Evolutionary conservation across 2,113 vertebrate genomes (phyloP).

Genomic region (Astatotilapia flaviijosephi): DNA sequence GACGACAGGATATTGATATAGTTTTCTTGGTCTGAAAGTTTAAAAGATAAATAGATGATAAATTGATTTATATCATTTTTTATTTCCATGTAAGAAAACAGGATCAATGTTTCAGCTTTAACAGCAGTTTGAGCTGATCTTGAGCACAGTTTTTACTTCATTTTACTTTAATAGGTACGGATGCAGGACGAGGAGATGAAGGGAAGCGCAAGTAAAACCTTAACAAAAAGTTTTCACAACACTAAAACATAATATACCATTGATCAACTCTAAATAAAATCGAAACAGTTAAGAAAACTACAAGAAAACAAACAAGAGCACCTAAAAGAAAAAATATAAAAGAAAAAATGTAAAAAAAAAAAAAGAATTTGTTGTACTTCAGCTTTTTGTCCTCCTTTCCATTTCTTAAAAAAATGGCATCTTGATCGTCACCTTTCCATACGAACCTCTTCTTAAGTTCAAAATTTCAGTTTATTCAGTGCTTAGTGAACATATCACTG

Average conservation of each 20-base stretch:
- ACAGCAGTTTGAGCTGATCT: too few species aligned
- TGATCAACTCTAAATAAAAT: neutral
- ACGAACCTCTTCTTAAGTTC: accelerated
- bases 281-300: neutral
- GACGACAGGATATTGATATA: too few species aligned
- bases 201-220: accelerated
- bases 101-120: too few species aligned
- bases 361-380: neutral
- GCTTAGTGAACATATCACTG: neutral
- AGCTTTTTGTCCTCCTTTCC: neutral
- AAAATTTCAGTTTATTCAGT: neutral
- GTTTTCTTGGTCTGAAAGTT: too few species aligned
- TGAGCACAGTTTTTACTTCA: too few species aligned
- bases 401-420: neutral
- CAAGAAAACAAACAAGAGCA: neutral
- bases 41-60: too few species aligned
- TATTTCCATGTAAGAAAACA: too few species aligned
- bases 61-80: too few species aligned
- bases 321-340: neutral
- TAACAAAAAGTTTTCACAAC: neutral
- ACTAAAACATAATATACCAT: neutral
- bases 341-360: neutral
- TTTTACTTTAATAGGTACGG: too few species aligned
- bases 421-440: neutral
- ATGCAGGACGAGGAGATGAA: neutral